Percentiles rank a stretch among this genome's conserved stretches.
These are phyloP conservation scores for cattle (Bos taurus) DNA, from an alignment of 2,113 vertebrate species.

Conservation along the genomic window ARS-UCD2.0 NC_037332.1:54040501-54041000, in stretches of 20 bases:
- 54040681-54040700: neutral
- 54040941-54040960: neutral
- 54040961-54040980: neutral
- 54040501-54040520: neutral
- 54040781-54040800: neutral
- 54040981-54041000: neutral
- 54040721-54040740: neutral
- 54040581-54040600: neutral
- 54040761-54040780: neutral
- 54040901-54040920: neutral
- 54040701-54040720: neutral
- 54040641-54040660: neutral
- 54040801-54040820: neutral
- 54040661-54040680: neutral
- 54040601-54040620: neutral
- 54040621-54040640: neutral
- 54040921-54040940: neutral
- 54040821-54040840: neutral
- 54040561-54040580: neutral
- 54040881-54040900: neutral
- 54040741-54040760: neutral
- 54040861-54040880: neutral
- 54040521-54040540: neutral
- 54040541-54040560: neutral
- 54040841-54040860: neutral